These are phyloP conservation scores for Struthio camelus DNA, from an alignment of 2,113 vertebrate genomes.

Conservation along the genomic window DNA sequence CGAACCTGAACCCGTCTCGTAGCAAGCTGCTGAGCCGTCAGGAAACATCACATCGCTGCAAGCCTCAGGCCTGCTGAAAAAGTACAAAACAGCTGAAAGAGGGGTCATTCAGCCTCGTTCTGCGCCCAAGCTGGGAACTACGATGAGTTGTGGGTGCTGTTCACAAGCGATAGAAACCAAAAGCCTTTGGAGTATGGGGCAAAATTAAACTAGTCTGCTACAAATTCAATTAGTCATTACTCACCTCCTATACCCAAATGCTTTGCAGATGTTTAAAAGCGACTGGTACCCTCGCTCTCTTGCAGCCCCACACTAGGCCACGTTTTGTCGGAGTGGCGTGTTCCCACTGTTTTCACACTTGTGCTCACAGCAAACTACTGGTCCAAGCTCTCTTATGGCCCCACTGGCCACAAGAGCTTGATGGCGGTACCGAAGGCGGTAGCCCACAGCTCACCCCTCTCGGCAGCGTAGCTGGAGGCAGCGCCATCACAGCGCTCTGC, in stretches of 20 bases:
- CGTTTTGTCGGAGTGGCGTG: neutral
- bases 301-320: neutral
- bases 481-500: neutral
- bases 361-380: neutral
- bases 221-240: neutral
- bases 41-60: neutral
- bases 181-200: fast-evolving
- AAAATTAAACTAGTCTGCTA: neutral
- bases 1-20: neutral
- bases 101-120: neutral
- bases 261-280: neutral
- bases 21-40: neutral
- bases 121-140: neutral
- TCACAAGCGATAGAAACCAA: neutral
- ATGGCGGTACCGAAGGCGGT: neutral
- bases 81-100: neutral
- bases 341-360: neutral
- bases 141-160: neutral
- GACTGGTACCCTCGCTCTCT: neutral
- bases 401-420: neutral
- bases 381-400: neutral
- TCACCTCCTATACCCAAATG: neutral
- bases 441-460: neutral
- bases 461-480: neutral
- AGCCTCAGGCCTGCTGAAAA: neutral